These are phyloP conservation scores for Paralichthys olivaceus DNA, from an alignment of 2,113 vertebrate genomes.

Conservation along the genomic window DNA sequence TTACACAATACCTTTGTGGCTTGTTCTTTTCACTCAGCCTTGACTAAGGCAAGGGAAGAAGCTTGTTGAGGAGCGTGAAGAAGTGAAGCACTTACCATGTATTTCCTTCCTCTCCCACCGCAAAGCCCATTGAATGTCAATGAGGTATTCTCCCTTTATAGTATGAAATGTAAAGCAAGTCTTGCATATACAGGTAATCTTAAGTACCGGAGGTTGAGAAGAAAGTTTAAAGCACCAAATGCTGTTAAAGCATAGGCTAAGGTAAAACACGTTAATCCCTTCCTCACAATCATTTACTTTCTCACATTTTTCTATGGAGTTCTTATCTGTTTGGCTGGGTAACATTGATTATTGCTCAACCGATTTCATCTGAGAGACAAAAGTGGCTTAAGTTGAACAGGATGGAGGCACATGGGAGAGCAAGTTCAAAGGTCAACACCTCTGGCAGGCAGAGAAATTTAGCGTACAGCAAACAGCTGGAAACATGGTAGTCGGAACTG, in stretches of 20 bases:
- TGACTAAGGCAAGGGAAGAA: slow-evolving; percentile 38
- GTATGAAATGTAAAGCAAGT: slow-evolving; percentile 28
- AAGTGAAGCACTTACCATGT: slow-evolving; percentile 46
- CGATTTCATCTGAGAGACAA: slow-evolving; percentile 27
- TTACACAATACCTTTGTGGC: slow-evolving; percentile 64
- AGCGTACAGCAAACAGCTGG: slow-evolving; percentile 6
- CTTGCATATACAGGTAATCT: slow-evolving; percentile 6
- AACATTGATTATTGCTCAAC: slow-evolving; percentile 25
- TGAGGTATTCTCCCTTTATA: slow-evolving; percentile 27
- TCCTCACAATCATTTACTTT: background rate
- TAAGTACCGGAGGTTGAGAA: background rate
- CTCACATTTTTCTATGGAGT: background rate
- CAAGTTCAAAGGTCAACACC: slow-evolving; percentile 19
- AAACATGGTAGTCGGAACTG: slow-evolving; percentile 13
- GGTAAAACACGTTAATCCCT: background rate
- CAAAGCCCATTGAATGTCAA: slow-evolving; percentile 38
- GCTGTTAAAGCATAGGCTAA: background rate
- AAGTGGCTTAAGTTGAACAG: slow-evolving; percentile 9
- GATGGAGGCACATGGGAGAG: slow-evolving; percentile 17
- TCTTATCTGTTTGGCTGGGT: background rate
- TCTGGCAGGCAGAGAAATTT: background rate
- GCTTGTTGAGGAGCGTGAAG: slow-evolving; percentile 30
- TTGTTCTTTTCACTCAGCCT: slow-evolving; percentile 52
- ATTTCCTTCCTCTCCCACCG: slow-evolving; percentile 36
- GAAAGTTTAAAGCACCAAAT: background rate